phyloP scores from a whole-genome alignment of 2,797 vertebrate genomes.

The Rhynchonycteris naso region DNA sequence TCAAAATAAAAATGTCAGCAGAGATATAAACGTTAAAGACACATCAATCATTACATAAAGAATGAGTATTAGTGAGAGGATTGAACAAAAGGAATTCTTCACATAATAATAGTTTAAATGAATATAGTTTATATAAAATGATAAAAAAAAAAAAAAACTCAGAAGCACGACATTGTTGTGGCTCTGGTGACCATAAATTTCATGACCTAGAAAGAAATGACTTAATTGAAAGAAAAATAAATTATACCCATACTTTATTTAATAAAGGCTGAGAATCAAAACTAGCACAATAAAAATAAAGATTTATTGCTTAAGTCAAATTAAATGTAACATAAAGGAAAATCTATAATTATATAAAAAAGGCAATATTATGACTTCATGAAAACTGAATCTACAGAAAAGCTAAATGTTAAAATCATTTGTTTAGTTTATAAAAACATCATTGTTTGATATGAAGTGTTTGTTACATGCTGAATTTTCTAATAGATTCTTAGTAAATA shows the following conservation, averaged over 20 bases:
- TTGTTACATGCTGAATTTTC: background rate
- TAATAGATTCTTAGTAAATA: background rate
- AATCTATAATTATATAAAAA: background rate
- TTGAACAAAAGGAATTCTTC: background rate
- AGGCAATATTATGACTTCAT: background rate
- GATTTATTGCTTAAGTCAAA: slow-evolving; percentile 7
- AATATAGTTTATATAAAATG: background rate
- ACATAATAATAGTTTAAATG: background rate
- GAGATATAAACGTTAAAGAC: background rate
- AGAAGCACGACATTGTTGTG: background rate
- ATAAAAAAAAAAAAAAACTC: background rate
- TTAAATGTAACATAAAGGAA: slow-evolving; percentile 16
- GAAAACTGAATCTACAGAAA: background rate
- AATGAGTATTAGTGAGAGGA: background rate
- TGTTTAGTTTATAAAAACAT: slow-evolving; percentile 13
- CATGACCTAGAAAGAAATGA: background rate
- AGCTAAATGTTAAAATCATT: background rate
- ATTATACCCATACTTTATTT: slow-evolving; percentile 29
- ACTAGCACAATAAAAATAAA: background rate
- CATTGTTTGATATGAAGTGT: background rate
- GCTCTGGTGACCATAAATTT: background rate
- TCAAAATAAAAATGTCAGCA: background rate
- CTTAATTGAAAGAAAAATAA: slow-evolving; percentile 41
- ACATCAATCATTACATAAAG: background rate
- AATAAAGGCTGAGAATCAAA: slow-evolving; percentile 36